Base-by-base conservation (phyloP, 2,888 invertebrate species). In the Drosophila vallismaia region DNA sequence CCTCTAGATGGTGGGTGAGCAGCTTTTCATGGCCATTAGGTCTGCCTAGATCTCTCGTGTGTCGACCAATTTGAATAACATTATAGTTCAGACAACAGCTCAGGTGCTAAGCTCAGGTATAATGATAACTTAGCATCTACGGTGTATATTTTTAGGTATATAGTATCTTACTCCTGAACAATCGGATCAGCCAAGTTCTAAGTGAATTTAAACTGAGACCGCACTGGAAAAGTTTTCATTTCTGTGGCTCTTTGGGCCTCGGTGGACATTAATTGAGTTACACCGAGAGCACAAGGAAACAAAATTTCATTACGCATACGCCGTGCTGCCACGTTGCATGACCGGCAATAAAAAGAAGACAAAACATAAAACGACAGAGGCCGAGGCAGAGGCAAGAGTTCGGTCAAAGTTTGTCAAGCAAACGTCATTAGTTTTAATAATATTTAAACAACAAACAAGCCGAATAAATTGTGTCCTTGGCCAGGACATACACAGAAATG, bases 381-480 rank as follows among this genome's bases (percentile, higher is more conserved):
- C n/a, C n/a, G 19, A 14, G 42, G 19, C 42, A 36, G 57, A 29
- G 53, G 58, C 58, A 48, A 38, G 71, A 55, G 50, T 46, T 40
- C 52, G 28, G 49, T 36, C 58, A 62, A 80, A 84, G 62, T 77
- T 86, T 76, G 55, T 9, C 44, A 55, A 50, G 51, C 76, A 70
- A 75, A 82, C 67, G 66, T 76, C 82, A 75, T 84, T 82, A 85
- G 82, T 79, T 84, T 82, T 79, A 82, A 84, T 84, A 87, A 75
- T 62, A 79, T 87, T 85, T 82, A 51, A 74, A 57, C 72, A 74
- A 72, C n/a, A 44, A 44, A 44, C 12, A 42, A n/a, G 52, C 29
- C 29, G 19, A 36, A 8, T 28, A n/a, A 45, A 24, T 40, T 24
- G 10, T 53, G 64, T 53, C 36, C 50, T 55, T 66, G 52, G 12